Conservation (phyloP, 1,140 invertebrate species). For the Chymomyza costata region DNA sequence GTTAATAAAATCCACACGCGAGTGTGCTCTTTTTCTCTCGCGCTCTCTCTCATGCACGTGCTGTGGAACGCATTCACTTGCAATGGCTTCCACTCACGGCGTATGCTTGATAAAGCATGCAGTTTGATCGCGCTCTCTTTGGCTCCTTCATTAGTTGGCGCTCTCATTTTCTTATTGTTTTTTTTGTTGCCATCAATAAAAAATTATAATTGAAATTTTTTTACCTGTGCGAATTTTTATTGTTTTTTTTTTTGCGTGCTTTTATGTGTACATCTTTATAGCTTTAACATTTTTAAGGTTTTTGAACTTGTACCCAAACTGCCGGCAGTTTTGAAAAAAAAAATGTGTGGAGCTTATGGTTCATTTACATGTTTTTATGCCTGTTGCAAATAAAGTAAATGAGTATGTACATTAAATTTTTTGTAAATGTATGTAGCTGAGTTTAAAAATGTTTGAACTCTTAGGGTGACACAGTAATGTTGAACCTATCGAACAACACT, state of each 20-base stretch:
- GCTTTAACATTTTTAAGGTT: constrained; percentile 42
- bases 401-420: too few relatives aligned
- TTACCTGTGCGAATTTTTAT: constrained; percentile 22
- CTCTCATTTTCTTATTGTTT: constrained; percentile 31
- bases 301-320: constrained; percentile 39
- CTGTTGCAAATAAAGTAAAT: too few relatives aligned
- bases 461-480: too few relatives aligned
- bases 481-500: too few relatives aligned
- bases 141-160: neutral
- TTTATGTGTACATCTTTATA: constrained; percentile 34
- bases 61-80: constrained; percentile 41
- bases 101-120: constrained; percentile 9
- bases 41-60: constrained; percentile 50
- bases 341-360: constrained; percentile 4
- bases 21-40: constrained; percentile 12
- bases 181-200: constrained; percentile 51
- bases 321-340: constrained; percentile 2
- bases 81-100: constrained; percentile 31
- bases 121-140: constrained; percentile 5
- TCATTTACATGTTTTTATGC: too few relatives aligned
- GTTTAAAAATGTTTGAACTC: too few relatives aligned
- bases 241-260: constrained; percentile 21
- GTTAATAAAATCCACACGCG: too few relatives aligned
- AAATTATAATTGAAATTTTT: constrained; percentile 55
- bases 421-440: too few relatives aligned